A percentile compares a stretch with the other conserved stretches of the same genome.
Evolutionary conservation across 2,797 vertebrate species (phyloP).

Genomic region (Microctenopoma steveboyesi): DNA sequence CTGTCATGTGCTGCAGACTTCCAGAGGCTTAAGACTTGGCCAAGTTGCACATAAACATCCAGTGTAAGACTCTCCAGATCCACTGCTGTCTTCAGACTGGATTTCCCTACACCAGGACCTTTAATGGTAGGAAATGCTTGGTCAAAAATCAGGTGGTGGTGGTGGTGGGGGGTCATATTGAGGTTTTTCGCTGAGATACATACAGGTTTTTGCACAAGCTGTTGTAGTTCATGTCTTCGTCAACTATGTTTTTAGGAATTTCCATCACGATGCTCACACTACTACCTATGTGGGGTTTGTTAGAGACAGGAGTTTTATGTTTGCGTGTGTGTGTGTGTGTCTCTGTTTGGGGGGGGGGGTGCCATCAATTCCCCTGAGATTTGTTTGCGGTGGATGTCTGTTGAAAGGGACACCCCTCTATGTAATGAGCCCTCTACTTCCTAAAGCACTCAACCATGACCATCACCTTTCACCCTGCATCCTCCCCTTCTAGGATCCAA

Average conservation of each 20-base stretch:
- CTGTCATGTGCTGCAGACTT: conserved; percentile 76
- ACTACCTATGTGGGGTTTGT: conserved; percentile 53
- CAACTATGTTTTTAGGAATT: conserved; percentile 14
- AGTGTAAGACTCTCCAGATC: conserved; percentile 82
- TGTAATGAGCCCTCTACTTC: conserved; percentile 85
- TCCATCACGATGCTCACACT: conserved; percentile 40
- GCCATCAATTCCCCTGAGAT: conserved; percentile 67
- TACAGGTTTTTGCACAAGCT: neutral
- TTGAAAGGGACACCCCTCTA: conserved; percentile 67
- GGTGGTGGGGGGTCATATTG: conserved; percentile 35
- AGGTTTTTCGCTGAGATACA: conserved; percentile 17
- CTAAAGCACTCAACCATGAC: conserved; percentile 88
- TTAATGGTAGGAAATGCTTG: conserved; percentile 73
- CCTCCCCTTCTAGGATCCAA: conserved; percentile 60
- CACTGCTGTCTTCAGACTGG: conserved; percentile 65
- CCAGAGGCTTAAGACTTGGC: conserved; percentile 78
- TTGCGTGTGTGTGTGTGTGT: too few relatives aligned
- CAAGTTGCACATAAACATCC: conserved; percentile 77
- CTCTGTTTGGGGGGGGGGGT: conserved; percentile 11
- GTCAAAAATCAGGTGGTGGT: conserved; percentile 48
- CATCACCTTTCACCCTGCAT: conserved; percentile 83
- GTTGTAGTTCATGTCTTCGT: neutral
- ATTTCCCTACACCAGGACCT: conserved; percentile 64
- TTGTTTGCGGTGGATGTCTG: conserved; percentile 81
- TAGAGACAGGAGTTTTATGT: conserved; percentile 36